Evolutionary conservation across 2,888 invertebrate genomes (phyloP), one percentile per base, ranked within the genome.

Genomic region (Drosophila monieri): DNA sequence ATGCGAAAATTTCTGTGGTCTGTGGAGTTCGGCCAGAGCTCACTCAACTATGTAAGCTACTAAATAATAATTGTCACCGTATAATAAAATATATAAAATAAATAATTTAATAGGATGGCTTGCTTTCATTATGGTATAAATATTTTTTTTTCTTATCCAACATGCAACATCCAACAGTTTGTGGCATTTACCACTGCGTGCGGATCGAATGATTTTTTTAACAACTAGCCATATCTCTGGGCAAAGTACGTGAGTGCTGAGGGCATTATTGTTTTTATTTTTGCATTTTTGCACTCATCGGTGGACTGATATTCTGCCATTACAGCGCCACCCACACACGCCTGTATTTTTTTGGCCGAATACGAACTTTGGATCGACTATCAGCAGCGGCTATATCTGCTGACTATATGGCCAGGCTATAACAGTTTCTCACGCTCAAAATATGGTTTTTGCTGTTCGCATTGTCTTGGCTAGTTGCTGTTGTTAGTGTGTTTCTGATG

Each of bases 361-460:
- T 69, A 79, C 76, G 81, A 80, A 80, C 87, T 80, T 86, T 80
- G 69, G 67, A 51, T 66, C 44, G 44, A n/a, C 62, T 65, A 62
- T 62, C 69, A 57, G 47, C 27, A 27, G 51, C 41, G 25, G 46
- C 69, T 56, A 52, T 67, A 67, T 68, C 49, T 52, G 55, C 65
- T 72, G 32, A 25, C 25, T 53, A 58, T 72, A 51, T 73, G 66
- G 52, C 37, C 56, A 53, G 73, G 49, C 73, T 76, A 80, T 81
- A 76, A 64, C 83, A 58, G 88, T 88, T 83, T 83, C 81, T 87
- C 81, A 83, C 81, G 81, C 85, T 81, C 85, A 85, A 74, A 87
- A 87, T 83, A 81, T 84, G 65, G 55, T 61, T 72, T 72, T 55
- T 65, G 66, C 23, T 37, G 53, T 61, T 56, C 30, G 37, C 49